Evolutionary conservation across 1,140 invertebrate species (phyloP).

Genomic region (Cydia pomonella): DNA sequence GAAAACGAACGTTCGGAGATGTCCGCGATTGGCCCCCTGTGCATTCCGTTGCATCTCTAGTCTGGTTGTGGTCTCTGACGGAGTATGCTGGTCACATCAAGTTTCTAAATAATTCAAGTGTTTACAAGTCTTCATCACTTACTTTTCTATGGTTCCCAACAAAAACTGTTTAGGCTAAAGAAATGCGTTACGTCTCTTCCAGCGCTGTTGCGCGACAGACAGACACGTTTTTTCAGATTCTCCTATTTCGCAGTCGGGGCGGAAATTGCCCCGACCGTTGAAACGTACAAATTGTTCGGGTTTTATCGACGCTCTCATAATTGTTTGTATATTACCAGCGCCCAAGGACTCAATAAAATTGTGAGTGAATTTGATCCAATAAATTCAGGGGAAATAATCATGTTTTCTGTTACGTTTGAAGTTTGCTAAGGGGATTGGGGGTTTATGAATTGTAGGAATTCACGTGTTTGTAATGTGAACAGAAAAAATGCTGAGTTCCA

Average conservation of each 20-base stretch:
- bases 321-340: constrained; percentile 29
- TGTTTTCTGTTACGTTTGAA: not conserved
- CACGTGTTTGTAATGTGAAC: not conserved
- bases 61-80: too few species aligned
- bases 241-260: constrained; percentile 22
- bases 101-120: too few species aligned
- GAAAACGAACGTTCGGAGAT: too few species aligned
- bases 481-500: not conserved
- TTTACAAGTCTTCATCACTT: too few species aligned
- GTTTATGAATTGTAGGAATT: not conserved
- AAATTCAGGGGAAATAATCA: constrained; percentile 15
- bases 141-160: not conserved
- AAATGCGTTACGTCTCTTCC: not conserved
- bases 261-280: constrained; percentile 21
- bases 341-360: constrained; percentile 28
- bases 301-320: constrained; percentile 23
- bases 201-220: not conserved
- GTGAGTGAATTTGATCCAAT: constrained; percentile 29
- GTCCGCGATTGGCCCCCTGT: too few species aligned
- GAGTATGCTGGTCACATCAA: too few species aligned
- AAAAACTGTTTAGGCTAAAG: not conserved
- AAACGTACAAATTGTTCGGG: constrained; percentile 21
- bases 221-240: not conserved
- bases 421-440: not conserved
- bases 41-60: too few species aligned